phyloP scores from a whole-genome alignment of 2,113 vertebrate species.

The Philantomba maxwellii region DNA sequence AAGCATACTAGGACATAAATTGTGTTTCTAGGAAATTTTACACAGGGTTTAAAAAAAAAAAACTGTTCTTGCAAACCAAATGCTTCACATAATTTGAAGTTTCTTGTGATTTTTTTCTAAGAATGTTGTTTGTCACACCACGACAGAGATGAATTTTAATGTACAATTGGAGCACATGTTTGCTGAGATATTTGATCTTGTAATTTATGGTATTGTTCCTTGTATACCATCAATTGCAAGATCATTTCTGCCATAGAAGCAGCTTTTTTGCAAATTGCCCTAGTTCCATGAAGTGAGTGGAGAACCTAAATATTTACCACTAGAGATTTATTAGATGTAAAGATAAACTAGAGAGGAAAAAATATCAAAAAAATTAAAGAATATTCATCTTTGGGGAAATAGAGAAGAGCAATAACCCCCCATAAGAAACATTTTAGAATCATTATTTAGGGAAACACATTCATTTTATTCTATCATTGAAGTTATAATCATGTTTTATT shows the following conservation, averaged over 20 bases:
- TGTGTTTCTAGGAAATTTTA: constrained; percentile 72
- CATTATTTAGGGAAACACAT: not conserved
- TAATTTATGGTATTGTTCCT: constrained; percentile 51
- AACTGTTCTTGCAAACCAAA: constrained; percentile 48
- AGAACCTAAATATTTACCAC: not conserved
- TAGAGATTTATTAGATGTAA: not conserved
- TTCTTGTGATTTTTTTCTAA: constrained; percentile 32
- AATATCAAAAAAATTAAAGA: not conserved
- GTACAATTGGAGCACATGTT: not conserved
- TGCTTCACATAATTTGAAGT: constrained; percentile 59
- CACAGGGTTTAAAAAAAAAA: not conserved
- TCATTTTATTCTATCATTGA: not conserved
- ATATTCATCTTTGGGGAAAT: not conserved
- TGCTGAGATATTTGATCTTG: not conserved
- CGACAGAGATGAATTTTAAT: constrained; percentile 58
- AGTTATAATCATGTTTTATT: not conserved
- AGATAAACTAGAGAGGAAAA: not conserved
- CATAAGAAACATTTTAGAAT: not conserved
- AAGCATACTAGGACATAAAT: constrained; percentile 58
- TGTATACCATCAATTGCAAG: not conserved
- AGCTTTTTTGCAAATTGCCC: not conserved
- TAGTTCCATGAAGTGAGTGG: not conserved
- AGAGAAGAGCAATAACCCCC: not conserved
- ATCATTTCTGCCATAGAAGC: not conserved
- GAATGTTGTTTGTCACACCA: constrained; percentile 37